Evolutionary conservation across 2,888 invertebrate species (phyloP), one percentile per base, ranked within the genome.

Genomic region (Acleris sparsana): DNA sequence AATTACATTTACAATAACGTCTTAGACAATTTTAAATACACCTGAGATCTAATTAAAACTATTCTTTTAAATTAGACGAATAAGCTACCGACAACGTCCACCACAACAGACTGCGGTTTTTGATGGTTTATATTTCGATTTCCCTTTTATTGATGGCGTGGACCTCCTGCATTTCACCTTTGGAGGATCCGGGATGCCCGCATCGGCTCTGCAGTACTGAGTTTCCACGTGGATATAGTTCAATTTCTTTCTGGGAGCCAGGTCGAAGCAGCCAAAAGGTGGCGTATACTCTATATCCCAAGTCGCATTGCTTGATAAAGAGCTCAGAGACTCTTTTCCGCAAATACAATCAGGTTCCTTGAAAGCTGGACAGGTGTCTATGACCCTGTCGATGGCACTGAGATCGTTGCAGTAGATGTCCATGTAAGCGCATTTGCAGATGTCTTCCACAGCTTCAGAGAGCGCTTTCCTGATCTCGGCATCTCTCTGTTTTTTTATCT

Each of bases 261-360:
- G 91, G 71, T 94, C 94, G 59, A 95, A 94, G 48, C 95, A 91
- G 0, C 95, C 95, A 51, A 95, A 95, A 0, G 95, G 95, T 1
- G 95, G 95, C 0, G 95, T 95, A 61, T 95, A 95, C 68, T 95
- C 95, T 49, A 95, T 95, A 74, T 95, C 95, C 84, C 95, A 93
- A 64, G 95, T 95, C 1, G 94, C 94, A 68, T 95, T 95, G 62
- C 93, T 93, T 0, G 93, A 93, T 2, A 91, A 69, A 11, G 91
- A 90, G 70, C 91, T 90, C 17, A 91, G 64, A 0, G 90, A 90
- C 71, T 90, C 88, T 17, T 83, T 86, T 53, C 84, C 74, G 55
- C 93, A 92, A 16, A 90, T 63, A 62, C 92, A 93, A 0, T 84
- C 88, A 0, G 92, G 91, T 33, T 90, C 92, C 67, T 88, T 89